A percentile compares a stretch with the other conserved stretches of the same genome.
phyloP scores from a whole-genome alignment of 2,888 invertebrate species.

The Platerodrilus igneus region DNA sequence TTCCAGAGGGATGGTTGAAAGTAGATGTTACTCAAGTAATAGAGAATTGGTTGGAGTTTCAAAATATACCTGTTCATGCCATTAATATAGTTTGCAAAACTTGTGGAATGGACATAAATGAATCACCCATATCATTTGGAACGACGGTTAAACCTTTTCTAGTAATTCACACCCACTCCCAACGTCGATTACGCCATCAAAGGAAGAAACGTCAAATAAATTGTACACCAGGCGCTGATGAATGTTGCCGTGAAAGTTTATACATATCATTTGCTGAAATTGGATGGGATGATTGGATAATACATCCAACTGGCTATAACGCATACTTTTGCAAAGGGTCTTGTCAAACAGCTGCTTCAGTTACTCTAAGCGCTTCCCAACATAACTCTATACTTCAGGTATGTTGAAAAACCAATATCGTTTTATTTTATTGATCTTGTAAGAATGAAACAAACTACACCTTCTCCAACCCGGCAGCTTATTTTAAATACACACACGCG shows the following conservation, averaged over 20 bases:
- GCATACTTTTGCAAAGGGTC: slow-evolving; percentile 84
- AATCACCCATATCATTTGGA: slow-evolving; percentile 65
- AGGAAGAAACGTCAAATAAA: slow-evolving; percentile 56
- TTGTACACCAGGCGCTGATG: slow-evolving; percentile 64
- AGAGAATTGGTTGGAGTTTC: slow-evolving; percentile 68
- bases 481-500: not conserved
- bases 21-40: slow-evolving; percentile 74
- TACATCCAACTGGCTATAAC: slow-evolving; percentile 75
- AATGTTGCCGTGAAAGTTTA: slow-evolving; percentile 78
- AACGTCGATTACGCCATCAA: slow-evolving; percentile 42
- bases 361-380: slow-evolving; percentile 59
- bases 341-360: slow-evolving; percentile 68
- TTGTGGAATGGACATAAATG: slow-evolving; percentile 61
- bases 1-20: slow-evolving; percentile 74
- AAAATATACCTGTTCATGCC: slow-evolving; percentile 62
- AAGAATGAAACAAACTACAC: too few species aligned
- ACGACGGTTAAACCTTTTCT: slow-evolving; percentile 70
- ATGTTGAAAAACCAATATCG: slow-evolving; percentile 39
- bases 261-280: slow-evolving; percentile 79
- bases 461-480: not conserved
- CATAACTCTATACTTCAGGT: slow-evolving; percentile 75
- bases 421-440: not conserved
- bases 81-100: slow-evolving; percentile 75
- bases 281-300: slow-evolving; percentile 87
- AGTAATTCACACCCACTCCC: slow-evolving; percentile 71